Conservation (phyloP, 2,888 invertebrate genomes). For the Hemithea aestivaria region DNA sequence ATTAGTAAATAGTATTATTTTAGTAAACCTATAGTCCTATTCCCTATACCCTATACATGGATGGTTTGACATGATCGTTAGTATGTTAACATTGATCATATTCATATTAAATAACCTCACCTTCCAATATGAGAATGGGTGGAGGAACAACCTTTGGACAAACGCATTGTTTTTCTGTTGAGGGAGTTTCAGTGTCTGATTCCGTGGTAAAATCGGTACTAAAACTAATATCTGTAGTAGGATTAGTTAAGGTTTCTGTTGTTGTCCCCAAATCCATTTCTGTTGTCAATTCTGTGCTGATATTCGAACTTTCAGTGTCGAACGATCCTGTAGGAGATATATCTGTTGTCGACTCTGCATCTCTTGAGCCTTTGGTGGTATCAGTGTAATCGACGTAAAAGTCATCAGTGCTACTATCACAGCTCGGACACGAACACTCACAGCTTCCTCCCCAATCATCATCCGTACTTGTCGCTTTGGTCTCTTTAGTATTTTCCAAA, state of each 20-base stretch:
- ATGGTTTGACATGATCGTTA: slow-evolving; percentile 61
- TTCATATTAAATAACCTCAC: slow-evolving; percentile 79
- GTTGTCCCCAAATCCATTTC: slow-evolving; percentile 16
- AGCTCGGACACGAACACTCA: slow-evolving; percentile 86
- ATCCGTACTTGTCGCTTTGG: slow-evolving; percentile 40
- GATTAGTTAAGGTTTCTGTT: slow-evolving; percentile 29
- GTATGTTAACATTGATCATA: slow-evolving; percentile 61
- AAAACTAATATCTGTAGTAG: slow-evolving; percentile 27
- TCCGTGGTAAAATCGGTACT: slow-evolving; percentile 44
- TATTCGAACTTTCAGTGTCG: slow-evolving; percentile 16
- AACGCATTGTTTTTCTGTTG: slow-evolving; percentile 49
- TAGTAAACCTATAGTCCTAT: slow-evolving; percentile 45
- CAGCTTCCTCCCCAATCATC: slow-evolving; percentile 81
- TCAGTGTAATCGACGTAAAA: slow-evolving; percentile 61
- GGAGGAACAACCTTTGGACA: slow-evolving; percentile 75
- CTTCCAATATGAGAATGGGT: slow-evolving; percentile 91
- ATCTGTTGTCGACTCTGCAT: slow-evolving; percentile 24
- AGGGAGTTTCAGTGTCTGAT: slow-evolving; percentile 36
- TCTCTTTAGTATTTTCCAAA: slow-evolving; percentile 51
- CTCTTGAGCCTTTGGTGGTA: slow-evolving; percentile 33
- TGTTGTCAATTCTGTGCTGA: slow-evolving; percentile 25
- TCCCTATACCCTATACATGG: slow-evolving; percentile 45
- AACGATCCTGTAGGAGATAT: slow-evolving; percentile 14
- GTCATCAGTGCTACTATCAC: slow-evolving; percentile 67
- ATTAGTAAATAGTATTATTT: slow-evolving; percentile 43